Percentiles rank a stretch among this genome's conserved stretches.
Conservation (phyloP, 35 echinoderm and acorn worm genomes). For the Nesometra sesokonis region DNA sequence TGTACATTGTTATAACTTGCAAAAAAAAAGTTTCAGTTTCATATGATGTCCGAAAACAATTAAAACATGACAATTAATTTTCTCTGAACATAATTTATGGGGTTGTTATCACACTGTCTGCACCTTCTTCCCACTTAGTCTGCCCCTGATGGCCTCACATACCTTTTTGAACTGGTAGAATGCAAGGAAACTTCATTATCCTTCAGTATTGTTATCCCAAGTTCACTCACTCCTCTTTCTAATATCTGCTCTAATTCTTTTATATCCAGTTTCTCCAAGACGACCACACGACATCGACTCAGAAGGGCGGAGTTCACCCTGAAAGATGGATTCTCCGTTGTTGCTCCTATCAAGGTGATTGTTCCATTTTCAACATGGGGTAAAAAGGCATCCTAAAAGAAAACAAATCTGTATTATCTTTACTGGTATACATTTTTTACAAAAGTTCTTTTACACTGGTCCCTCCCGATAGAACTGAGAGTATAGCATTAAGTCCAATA, state of each 20-base stretch:
- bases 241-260: conserved; percentile 53
- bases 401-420: no score
- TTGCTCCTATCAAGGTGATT: conserved; percentile 97
- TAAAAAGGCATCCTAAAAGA: conserved; percentile 74
- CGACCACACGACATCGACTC: conserved; percentile 80
- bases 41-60: no score
- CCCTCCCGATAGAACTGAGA: no score
- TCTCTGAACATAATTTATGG: no score
- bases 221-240: conserved; percentile 22
- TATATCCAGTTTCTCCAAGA: conserved; percentile 59
- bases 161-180: background rate
- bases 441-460: no score
- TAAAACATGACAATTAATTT: no score
- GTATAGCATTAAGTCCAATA: no score
- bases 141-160: background rate
- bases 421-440: no score
- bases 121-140: no score
- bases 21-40: no score
- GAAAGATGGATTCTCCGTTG: conserved; percentile 96
- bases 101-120: no score
- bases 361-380: conserved; percentile 91
- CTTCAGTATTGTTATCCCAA: conserved; percentile 6
- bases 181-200: background rate
- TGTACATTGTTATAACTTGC: no score
- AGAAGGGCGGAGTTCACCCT: conserved; percentile 79